Conservation (phyloP, 1,140 invertebrate species). For the Trichonephila inaurata region DNA sequence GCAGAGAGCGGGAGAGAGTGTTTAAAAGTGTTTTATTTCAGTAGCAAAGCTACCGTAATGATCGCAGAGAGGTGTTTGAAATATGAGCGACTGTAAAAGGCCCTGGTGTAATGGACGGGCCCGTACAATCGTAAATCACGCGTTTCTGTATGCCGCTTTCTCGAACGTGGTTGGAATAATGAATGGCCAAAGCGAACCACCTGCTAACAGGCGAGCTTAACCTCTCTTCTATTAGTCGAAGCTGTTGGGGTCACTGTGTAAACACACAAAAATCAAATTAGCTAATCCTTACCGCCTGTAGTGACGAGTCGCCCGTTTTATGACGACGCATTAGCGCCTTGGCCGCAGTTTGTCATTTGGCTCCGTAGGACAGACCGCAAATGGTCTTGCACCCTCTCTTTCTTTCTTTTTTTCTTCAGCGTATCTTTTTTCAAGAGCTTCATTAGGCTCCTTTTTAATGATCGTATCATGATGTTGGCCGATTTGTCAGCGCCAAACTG, state of each 20-base stretch:
- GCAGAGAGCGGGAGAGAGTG: slow-evolving; percentile 48
- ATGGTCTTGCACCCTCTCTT: slow-evolving; percentile 60
- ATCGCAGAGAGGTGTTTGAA: slow-evolving; percentile 73
- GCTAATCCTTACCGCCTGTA: slow-evolving; percentile 76
- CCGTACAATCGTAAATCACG: slow-evolving; percentile 75
- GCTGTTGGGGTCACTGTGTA: slow-evolving; percentile 74
- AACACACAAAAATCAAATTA: slow-evolving; percentile 76
- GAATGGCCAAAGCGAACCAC: slow-evolving; percentile 72
- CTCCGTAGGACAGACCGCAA: slow-evolving; percentile 34
- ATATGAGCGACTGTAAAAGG: slow-evolving; percentile 70
- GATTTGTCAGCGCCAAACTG: slow-evolving; percentile 34
- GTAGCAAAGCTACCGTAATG: slow-evolving; percentile 75
- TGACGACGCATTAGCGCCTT: slow-evolving; percentile 72
- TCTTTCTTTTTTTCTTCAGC: slow-evolving; percentile 39
- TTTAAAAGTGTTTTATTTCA: slow-evolving; percentile 76
- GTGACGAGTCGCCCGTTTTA: slow-evolving; percentile 72
- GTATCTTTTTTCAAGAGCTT: slow-evolving; percentile 53
- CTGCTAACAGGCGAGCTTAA: slow-evolving; percentile 74
- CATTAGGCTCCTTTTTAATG: slow-evolving; percentile 73
- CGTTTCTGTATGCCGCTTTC: slow-evolving; percentile 61
- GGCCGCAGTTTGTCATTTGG: slow-evolving; percentile 72
- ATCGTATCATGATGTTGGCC: slow-evolving; percentile 34
- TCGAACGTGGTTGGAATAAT: slow-evolving; percentile 74
- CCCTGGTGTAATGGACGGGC: slow-evolving; percentile 67
- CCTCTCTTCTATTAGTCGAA: slow-evolving; percentile 49